phyloP scores from a whole-genome alignment of 1,140 invertebrate genomes.

The Drosophila ohnishii region DNA sequence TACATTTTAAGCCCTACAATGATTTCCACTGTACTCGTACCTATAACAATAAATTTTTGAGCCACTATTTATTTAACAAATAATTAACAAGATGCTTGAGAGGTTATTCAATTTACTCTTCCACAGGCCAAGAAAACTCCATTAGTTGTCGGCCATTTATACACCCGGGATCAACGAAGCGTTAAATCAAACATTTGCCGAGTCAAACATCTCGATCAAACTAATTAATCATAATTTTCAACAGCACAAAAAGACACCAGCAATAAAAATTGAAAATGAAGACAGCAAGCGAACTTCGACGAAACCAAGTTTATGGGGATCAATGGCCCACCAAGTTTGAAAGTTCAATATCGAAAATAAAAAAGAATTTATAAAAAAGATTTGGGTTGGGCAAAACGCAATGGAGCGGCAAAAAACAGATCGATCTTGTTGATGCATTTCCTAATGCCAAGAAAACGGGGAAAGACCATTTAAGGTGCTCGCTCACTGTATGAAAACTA shows the following conservation, averaged over 20 bases:
- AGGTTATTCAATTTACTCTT: constrained; percentile 30
- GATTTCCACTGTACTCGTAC: not conserved
- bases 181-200: constrained; percentile 68
- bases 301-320: constrained; percentile 15
- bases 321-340: constrained; percentile 56
- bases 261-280: constrained; percentile 48
- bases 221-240: constrained; percentile 75
- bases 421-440: constrained; percentile 43
- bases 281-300: constrained; percentile 38
- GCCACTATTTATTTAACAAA: not conserved
- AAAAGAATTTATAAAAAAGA: constrained; percentile 8
- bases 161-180: constrained; percentile 42
- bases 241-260: constrained; percentile 47
- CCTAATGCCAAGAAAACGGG: constrained; percentile 23
- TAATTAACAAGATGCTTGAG: constrained; percentile 6
- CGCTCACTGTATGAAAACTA: constrained; percentile 33
- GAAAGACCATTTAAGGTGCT: constrained; percentile 27
- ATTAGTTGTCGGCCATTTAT: constrained; percentile 36
- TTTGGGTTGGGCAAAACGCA: constrained; percentile 33
- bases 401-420: constrained; percentile 35
- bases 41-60: not conserved
- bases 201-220: constrained; percentile 61
- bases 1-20: not conserved
- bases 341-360: constrained; percentile 26
- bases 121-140: constrained; percentile 10